phyloP scores from a whole-genome alignment of 2,888 invertebrate genomes.

The Hypomecis punctinalis region DNA sequence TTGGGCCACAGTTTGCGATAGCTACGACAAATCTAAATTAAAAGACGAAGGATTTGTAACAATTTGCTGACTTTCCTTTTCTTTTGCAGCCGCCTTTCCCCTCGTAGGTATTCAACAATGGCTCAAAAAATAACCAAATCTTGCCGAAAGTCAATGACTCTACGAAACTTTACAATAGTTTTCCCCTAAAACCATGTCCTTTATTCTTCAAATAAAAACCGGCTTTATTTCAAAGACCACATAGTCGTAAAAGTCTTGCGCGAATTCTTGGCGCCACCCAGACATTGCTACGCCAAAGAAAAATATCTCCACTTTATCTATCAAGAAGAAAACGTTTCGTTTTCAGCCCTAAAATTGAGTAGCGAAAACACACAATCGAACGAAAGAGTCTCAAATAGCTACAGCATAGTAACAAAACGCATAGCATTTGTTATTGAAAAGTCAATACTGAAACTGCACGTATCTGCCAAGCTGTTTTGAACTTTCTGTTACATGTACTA shows the following conservation, averaged over 20 bases:
- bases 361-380: constrained; percentile 32
- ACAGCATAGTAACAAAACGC: constrained; percentile 44
- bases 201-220: neutral
- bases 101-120: constrained; percentile 1
- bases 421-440: constrained; percentile 52
- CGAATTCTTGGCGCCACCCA: constrained; percentile 56
- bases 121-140: constrained; percentile 4
- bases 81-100: constrained; percentile 1
- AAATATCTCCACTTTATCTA: constrained; percentile 44
- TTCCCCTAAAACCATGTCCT: constrained; percentile 9
- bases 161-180: constrained; percentile 28
- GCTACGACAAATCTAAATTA: neutral
- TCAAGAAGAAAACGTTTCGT: constrained; percentile 19
- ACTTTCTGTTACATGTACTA: constrained; percentile 13
- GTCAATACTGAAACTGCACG: constrained; percentile 55
- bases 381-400: constrained; percentile 26
- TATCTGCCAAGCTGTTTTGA: constrained; percentile 27
- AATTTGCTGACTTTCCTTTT: constrained; percentile 6
- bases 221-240: fast-evolving
- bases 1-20: neutral
- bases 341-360: neutral
- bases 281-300: constrained; percentile 57
- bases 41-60: neutral
- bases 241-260: constrained; percentile 32
- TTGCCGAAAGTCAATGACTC: constrained; percentile 26